Conservation (phyloP, 2,113 vertebrate genomes). For the Leiothrix lutea region DNA sequence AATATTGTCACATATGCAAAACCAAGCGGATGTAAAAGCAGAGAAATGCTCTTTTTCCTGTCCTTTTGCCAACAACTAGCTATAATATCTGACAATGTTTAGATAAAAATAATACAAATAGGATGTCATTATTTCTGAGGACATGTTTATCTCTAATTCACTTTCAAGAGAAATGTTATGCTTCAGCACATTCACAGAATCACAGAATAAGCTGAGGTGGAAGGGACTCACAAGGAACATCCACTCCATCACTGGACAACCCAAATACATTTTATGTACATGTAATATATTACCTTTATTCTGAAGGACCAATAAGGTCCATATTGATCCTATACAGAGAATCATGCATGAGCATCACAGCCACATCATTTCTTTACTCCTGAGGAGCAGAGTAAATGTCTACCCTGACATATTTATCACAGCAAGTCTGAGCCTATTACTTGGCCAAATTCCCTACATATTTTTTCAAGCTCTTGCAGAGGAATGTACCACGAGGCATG, state of each 20-base stretch:
- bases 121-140: neutral
- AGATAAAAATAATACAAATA: conserved; percentile 1
- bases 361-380: neutral
- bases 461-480: neutral
- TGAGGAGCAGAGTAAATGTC: neutral
- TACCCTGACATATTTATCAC: neutral
- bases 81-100: neutral
- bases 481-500: neutral
- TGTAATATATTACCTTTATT: neutral
- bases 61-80: neutral
- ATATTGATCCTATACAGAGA: neutral
- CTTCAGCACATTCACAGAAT: neutral
- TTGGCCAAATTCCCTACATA: neutral
- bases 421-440: neutral
- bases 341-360: neutral
- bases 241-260: neutral
- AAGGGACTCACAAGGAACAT: neutral
- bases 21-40: neutral
- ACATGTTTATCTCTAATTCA: neutral
- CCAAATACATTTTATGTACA: neutral
- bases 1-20: neutral
- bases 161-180: neutral
- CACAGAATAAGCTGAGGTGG: neutral
- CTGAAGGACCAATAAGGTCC: neutral
- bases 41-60: neutral